These are phyloP conservation scores for Gasterosteus aculeatus DNA, from an alignment of 2,113 vertebrate species.

Conservation along the genomic window DNA sequence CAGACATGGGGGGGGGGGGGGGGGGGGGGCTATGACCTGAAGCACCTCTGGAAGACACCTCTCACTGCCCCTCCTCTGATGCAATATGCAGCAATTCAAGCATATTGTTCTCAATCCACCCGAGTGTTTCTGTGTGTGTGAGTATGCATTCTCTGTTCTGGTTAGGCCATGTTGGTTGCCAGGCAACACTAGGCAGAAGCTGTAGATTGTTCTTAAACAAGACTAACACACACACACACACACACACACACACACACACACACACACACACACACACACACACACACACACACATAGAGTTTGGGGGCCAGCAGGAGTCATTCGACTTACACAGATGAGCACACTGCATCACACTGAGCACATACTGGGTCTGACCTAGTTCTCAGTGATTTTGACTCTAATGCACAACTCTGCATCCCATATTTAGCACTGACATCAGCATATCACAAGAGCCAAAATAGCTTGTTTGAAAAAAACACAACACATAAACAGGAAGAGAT, in stretches of 20 bases:
- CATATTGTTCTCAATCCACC: constrained; percentile 64
- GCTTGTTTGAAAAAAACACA: constrained; percentile 4
- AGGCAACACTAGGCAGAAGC: constrained; percentile 68
- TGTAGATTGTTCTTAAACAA: constrained; percentile 59
- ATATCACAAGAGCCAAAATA: constrained; percentile 17
- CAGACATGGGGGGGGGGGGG: neutral
- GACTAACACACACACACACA: constrained; percentile 35
- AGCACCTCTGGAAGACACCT: constrained; percentile 39
- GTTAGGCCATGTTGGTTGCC: constrained; percentile 74
- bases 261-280: constrained; percentile 24
- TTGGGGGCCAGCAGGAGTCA: constrained; percentile 39
- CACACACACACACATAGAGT: constrained; percentile 24
- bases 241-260: constrained; percentile 36
- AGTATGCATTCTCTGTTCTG: constrained; percentile 4
- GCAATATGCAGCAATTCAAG: constrained; percentile 67
- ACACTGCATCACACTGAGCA: constrained; percentile 50
- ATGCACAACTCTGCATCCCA: constrained; percentile 40
- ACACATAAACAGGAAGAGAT: constrained; percentile 7
- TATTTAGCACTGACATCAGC: constrained; percentile 52
- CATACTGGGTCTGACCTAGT: constrained; percentile 69
- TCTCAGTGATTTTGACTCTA: constrained; percentile 58
- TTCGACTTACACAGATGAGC: constrained; percentile 24
- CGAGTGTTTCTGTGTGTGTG: constrained; percentile 48
- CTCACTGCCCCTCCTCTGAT: constrained; percentile 61
- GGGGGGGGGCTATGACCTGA: constrained; percentile 11